Base-by-base conservation (phyloP, 2,888 invertebrate genomes). In the Drosophila quinaria region DNA sequence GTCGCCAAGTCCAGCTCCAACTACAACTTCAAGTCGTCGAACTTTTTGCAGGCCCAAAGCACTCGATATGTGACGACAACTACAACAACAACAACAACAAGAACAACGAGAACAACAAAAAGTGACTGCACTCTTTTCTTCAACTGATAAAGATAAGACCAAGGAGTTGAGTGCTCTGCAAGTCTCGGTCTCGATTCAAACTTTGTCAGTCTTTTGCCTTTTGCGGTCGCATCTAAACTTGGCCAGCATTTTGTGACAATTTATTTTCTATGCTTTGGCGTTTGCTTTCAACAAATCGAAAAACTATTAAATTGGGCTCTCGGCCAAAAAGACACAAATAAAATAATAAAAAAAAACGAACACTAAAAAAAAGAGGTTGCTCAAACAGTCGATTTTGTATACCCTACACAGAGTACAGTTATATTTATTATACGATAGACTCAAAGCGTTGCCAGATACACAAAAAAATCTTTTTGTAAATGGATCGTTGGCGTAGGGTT, bases 291-390 rank as follows among this genome's bases (percentile, higher is more conserved):
- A 83, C 87, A 84, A 87, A 87, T 88, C 89, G 87, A 84, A 89
- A 89, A 88, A 88, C 88, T 89, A 88, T 88, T 88, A 89, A 88
- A 89, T 88, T 88, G 87, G 88, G 88, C 88, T 82, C 74, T 66
- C 74, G 77, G 88, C 88, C 88, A 89, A 74, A 56, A 69, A 54
- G 66, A 60, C 59, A 58, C 52, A 42, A 37, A n/a, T 37, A 37
- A 37, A n/a, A 37, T 6, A n/a, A 37, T n/a, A 2, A 51, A 56
- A 50, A 25, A 25, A 25, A 25, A 3, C 22, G 22, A 22, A 62
- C 35, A 52, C 64, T 39, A 60, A 66, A 54, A 44, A 17, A 31
- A 60, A 73, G n/a, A 44, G 29, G 25, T 17, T 41, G 13, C 39
- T 15, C 41, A 35, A 35, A 55, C 25, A 60, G 73, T 41, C 62